Evolutionary conservation across 2,888 invertebrate genomes (phyloP).

Genomic region (Clivina fossor): DNA sequence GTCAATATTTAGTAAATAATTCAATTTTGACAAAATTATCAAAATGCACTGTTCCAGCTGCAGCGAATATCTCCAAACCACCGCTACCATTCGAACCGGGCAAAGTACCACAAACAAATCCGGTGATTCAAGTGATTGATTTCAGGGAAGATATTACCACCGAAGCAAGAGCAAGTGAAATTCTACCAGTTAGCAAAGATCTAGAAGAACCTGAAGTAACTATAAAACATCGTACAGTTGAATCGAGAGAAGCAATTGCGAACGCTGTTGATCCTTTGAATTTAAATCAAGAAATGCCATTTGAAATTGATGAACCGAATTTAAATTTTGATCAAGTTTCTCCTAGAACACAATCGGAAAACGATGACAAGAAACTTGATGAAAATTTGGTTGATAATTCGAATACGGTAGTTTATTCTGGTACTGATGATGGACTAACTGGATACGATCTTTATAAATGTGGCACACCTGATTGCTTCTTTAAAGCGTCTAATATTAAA

Average conservation of each 20-base stretch:
- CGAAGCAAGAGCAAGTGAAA: no score
- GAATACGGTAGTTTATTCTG: slow-evolving; percentile 38
- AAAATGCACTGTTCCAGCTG: no score
- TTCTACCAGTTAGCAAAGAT: no score
- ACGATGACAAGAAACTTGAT: slow-evolving; percentile 6
- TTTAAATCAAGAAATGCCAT: no score
- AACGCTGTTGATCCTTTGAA: slow-evolving; percentile 39
- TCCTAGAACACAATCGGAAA: no score
- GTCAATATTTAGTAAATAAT: no score
- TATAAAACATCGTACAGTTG: slow-evolving; percentile 35
- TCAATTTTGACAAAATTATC: no score
- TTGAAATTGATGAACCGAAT: no score
- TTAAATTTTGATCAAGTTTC: no score
- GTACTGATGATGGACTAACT: slow-evolving; percentile 44
- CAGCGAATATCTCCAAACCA: no score
- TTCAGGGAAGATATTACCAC: background rate
- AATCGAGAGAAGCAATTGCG: slow-evolving; percentile 29
- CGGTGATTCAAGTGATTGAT: slow-evolving; percentile 19
- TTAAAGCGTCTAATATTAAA: slow-evolving; percentile 46
- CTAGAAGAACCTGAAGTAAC: slow-evolving; percentile 38
- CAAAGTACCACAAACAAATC: no score
- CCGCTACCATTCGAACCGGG: no score
- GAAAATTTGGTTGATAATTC: slow-evolving; percentile 3
- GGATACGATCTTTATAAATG: slow-evolving; percentile 59
- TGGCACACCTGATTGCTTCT: slow-evolving; percentile 53